Base-by-base conservation (phyloP, 2,888 invertebrate species). In the Dryadula phaetusa region DNA sequence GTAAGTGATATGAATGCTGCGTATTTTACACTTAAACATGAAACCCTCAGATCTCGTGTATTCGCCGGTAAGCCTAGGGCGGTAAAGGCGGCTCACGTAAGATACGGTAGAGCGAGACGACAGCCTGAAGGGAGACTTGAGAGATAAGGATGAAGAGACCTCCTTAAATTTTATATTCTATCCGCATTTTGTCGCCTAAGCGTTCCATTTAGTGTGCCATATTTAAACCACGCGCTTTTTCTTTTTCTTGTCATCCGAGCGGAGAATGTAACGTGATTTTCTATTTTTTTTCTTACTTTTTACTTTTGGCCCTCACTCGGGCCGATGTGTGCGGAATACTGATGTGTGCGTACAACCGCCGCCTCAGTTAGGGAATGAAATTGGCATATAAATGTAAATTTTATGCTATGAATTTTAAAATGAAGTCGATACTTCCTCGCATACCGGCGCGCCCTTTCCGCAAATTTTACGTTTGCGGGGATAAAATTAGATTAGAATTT, bases 361-460 rank as follows among this genome's bases (percentile, higher is more conserved):
- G 82, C 87, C 88, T 85, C 90, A 88, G 89, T 89, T 90, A 88
- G 86, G 90, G 88, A 89, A 90, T 90, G 89, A 92, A 92, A 92
- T 92, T 91, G 92, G 92, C 92, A 92, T 92, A 92, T 92, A 92
- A 92, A 92, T 92, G 92, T 92, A 91, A 92, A 92, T 92, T 92
- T 92, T 91, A 92, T 91, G 92, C 92, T 84, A 92, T 92, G 92
- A 92, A 92, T 92, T 92, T 92, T 92, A 92, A 92, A 92, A 92
- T 90, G 88, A 85, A 91, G 90, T 87, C 90, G 88, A 92, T 91
- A 90, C 89, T 90, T 90, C 87, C 89, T 82, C 83, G 86, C 85
- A 87, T 82, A 82, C 81, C 81, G 76, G 81, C 76, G 84, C 83
- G 85, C 82, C 82, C 81, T 83, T 87, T 83, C 85, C 82, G 80